Conservation (phyloP, 1,140 invertebrate genomes). For the Cydia strobilella region DNA sequence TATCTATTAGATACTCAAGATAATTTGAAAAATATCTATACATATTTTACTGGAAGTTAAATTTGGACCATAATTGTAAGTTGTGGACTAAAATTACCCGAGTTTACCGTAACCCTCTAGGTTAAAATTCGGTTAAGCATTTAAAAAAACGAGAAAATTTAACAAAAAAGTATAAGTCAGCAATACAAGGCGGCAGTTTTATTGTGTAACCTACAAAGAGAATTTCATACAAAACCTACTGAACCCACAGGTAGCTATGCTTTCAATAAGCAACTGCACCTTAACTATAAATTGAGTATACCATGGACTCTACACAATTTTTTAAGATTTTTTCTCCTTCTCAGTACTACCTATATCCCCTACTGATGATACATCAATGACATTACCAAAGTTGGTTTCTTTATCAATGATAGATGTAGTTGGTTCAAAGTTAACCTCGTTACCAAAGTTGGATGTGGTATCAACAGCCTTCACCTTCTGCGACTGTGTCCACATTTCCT, state of each 20-base stretch:
- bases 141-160: too few species aligned
- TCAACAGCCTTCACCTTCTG: constrained; percentile 58
- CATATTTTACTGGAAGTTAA: too few species aligned
- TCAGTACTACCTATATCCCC: constrained; percentile 53
- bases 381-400: constrained; percentile 58
- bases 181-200: constrained; percentile 2
- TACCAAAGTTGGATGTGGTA: constrained; percentile 60
- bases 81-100: too few species aligned
- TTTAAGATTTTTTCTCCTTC: constrained; percentile 71
- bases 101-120: too few species aligned
- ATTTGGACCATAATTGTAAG: too few species aligned
- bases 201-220: not conserved
- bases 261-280: constrained; percentile 11
- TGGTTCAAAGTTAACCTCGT: constrained; percentile 45
- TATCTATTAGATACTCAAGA: too few species aligned
- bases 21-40: too few species aligned
- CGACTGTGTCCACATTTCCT: constrained; percentile 75
- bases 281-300: constrained; percentile 30
- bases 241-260: constrained; percentile 1
- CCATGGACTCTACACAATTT: constrained; percentile 14
- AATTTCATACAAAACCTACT: constrained; percentile 3
- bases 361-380: constrained; percentile 48
- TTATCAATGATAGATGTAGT: constrained; percentile 46
- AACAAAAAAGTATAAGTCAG: not conserved
- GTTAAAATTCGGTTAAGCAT: too few species aligned